Conservation (phyloP, 1,140 invertebrate genomes). For the Drosophila grimshawi region DNA sequence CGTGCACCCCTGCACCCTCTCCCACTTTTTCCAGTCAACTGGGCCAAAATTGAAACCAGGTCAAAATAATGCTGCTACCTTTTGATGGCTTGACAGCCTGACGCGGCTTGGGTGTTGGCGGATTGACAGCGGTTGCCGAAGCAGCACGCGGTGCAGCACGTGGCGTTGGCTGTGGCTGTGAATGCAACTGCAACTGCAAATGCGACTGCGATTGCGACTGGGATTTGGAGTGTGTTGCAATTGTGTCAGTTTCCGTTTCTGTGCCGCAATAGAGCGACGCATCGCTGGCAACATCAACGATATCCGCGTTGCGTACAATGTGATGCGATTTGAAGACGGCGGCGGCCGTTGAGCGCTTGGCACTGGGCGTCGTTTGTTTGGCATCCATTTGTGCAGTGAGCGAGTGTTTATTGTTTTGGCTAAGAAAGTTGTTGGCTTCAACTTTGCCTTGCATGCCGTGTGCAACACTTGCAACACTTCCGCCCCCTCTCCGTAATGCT, state of each 20-base stretch:
- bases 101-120: constrained; percentile 83
- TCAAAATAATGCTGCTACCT: constrained; percentile 63
- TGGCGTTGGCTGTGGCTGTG: constrained; percentile 64
- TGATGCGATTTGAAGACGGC: constrained; percentile 71
- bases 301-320: constrained; percentile 57
- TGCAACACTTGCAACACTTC: not conserved
- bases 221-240: constrained; percentile 8
- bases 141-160: constrained; percentile 70
- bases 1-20: too few species aligned
- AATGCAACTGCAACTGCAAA: constrained; percentile 21
- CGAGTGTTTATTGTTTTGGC: constrained; percentile 24
- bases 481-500: too few species aligned
- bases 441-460: constrained; percentile 22
- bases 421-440: constrained; percentile 42
- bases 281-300: constrained; percentile 81
- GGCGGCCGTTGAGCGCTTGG: constrained; percentile 67
- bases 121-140: constrained; percentile 59
- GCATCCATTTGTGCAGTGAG: constrained; percentile 34
- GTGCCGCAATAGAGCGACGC: constrained; percentile 73
- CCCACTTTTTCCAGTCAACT: constrained; percentile 8
- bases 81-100: constrained; percentile 79
- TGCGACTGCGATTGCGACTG: constrained; percentile 3
- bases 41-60: constrained; percentile 61
- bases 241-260: constrained; percentile 42
- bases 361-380: constrained; percentile 59